A percentile compares a stretch with the other conserved stretches of the same genome.
These are phyloP conservation scores for Macrotrachela quadricornifera DNA, from an alignment of 1,140 invertebrate species.

Conservation along the genomic window DNA sequence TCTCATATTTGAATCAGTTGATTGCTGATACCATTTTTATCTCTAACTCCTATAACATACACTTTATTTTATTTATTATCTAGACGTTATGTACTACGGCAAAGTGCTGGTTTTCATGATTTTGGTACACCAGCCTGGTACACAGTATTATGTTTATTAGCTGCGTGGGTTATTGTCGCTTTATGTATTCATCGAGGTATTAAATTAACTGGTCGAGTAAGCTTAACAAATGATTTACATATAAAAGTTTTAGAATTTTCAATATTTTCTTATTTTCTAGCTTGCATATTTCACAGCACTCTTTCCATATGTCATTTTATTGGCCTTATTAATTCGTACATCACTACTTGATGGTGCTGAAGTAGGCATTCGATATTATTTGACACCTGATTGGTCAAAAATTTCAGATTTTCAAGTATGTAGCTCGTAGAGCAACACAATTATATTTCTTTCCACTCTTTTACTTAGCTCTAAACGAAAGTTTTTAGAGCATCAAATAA, in stretches of 20 bases:
- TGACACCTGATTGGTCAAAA: constrained; percentile 18
- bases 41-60: too few species aligned
- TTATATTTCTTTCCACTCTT: too few species aligned
- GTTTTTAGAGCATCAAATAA: too few species aligned
- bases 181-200: constrained; percentile 35
- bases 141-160: constrained; percentile 27
- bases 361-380: constrained; percentile 11
- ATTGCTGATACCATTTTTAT: too few species aligned
- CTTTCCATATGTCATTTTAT: constrained; percentile 7
- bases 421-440: too few species aligned
- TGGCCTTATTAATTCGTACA: constrained; percentile 6
- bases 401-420: constrained; percentile 21
- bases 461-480: too few species aligned
- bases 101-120: constrained; percentile 14
- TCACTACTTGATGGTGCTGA: constrained; percentile 1
- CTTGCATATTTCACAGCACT: constrained; percentile 10
- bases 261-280: not conserved
- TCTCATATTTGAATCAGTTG: too few species aligned
- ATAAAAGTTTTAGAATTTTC: not conserved
- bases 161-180: constrained; percentile 29
- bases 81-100: too few species aligned
- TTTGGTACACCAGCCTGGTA: constrained; percentile 30
- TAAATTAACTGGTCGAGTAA: constrained; percentile 35
- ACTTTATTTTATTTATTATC: too few species aligned
- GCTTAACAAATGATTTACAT: not conserved